Evolutionary conservation across 2,113 vertebrate species (phyloP).

Genomic region (Pseudopodoces humilis): DNA sequence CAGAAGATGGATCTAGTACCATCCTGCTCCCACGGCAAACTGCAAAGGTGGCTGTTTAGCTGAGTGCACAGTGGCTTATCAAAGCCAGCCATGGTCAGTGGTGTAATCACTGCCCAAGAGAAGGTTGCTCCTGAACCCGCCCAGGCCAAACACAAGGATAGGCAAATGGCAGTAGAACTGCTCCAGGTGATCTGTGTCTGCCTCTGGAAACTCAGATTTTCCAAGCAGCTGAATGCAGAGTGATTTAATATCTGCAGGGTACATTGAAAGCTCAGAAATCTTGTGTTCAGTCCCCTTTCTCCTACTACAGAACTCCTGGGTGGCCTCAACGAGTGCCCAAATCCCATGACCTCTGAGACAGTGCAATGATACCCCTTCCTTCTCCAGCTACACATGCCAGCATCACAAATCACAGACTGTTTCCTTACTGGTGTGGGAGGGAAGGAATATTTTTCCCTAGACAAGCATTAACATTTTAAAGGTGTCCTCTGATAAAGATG

Average conservation of each 20-base stretch:
- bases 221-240: neutral
- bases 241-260: neutral
- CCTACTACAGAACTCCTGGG: neutral
- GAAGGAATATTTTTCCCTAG: neutral
- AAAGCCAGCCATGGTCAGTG: neutral
- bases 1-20: neutral
- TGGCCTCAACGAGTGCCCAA: neutral
- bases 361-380: neutral
- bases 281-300: neutral
- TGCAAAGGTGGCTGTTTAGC: neutral
- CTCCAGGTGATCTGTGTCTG: neutral
- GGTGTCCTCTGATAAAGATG: neutral
- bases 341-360: neutral
- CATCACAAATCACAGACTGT: neutral
- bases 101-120: neutral
- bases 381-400: neutral
- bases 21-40: neutral
- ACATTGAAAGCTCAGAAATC: neutral
- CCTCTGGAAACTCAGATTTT: neutral
- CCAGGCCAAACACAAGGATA: neutral
- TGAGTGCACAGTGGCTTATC: neutral
- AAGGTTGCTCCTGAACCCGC: neutral
- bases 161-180: neutral
- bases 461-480: neutral
- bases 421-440: neutral